A percentile compares a stretch with the other conserved stretches of the same genome.
These are phyloP conservation scores for Ricordea florida DNA, from an alignment of 92 coral and sea anemone species.

Conservation along the genomic window DNA sequence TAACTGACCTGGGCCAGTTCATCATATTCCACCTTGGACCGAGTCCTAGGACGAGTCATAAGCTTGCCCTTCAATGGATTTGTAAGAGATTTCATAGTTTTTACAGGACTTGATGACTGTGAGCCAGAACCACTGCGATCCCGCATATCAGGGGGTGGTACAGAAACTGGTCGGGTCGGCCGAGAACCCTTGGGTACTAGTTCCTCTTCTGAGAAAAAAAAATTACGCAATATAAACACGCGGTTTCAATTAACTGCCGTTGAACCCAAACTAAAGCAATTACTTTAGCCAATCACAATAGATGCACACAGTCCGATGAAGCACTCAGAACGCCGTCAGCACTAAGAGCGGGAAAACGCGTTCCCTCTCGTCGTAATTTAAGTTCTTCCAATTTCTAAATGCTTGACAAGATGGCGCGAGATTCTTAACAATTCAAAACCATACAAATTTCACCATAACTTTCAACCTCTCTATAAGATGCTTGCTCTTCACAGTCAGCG, in stretches of 20 bases:
- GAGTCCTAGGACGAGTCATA: conserved; percentile 57
- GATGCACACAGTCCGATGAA: too few relatives aligned
- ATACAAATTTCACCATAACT: too few relatives aligned
- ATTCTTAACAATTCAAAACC: too few relatives aligned
- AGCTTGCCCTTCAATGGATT: conserved; percentile 59
- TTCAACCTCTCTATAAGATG: too few relatives aligned
- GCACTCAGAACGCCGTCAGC: too few relatives aligned
- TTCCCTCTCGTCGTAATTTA: too few relatives aligned
- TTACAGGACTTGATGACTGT: conserved; percentile 53
- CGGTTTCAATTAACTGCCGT: neutral
- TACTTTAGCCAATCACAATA: neutral
- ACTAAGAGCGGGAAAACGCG: too few relatives aligned
- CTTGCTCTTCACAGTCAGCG: too few relatives aligned
- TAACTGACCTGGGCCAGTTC: conserved; percentile 82
- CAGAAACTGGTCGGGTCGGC: conserved; percentile 59
- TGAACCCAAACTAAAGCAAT: neutral
- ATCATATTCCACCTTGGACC: conserved; percentile 63
- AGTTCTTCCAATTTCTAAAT: too few relatives aligned
- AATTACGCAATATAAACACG: too few relatives aligned
- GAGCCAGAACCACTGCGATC: conserved; percentile 71
- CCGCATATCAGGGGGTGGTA: conserved; percentile 61
- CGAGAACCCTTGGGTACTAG: conserved; percentile 34
- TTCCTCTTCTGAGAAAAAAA: conserved; percentile 28
- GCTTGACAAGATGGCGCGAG: too few relatives aligned
- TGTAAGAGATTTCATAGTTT: conserved; percentile 74